A percentile compares a stretch with the other conserved stretches of the same genome.
Conservation (phyloP, 2,797 vertebrate genomes). For the Labeo calbasu region DNA sequence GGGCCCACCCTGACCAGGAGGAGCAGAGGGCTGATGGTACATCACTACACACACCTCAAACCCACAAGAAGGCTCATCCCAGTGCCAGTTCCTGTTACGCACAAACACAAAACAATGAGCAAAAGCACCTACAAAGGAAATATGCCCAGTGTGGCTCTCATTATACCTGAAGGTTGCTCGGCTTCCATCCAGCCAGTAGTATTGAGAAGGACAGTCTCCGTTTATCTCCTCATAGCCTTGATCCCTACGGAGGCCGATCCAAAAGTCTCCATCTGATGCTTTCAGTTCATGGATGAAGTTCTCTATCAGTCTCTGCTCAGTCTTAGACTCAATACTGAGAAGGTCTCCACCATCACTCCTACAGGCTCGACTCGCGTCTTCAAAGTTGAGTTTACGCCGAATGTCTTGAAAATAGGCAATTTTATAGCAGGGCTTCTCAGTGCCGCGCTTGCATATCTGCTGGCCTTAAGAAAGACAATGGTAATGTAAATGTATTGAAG, state of each 20-base stretch:
- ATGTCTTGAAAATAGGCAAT: slow-evolving; percentile 89
- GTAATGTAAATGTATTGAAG: neutral
- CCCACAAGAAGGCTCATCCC: slow-evolving; percentile 94
- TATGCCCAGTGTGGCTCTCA: neutral
- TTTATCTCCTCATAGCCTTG: slow-evolving; percentile 76
- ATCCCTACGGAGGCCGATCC: slow-evolving; percentile 90
- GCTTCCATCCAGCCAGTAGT: slow-evolving; percentile 90
- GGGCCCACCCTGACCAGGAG: slow-evolving; percentile 80
- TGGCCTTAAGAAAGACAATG: slow-evolving; percentile 79
- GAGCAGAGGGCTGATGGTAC: slow-evolving; percentile 95
- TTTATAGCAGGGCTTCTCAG: slow-evolving; percentile 89
- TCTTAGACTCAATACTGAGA: slow-evolving; percentile 84
- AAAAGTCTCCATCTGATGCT: slow-evolving; percentile 93
- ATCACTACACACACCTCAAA: slow-evolving; percentile 95
- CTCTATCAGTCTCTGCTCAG: slow-evolving; percentile 87
- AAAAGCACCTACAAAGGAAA: neutral
- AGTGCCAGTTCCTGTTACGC: slow-evolving; percentile 90
- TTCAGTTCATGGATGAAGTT: slow-evolving; percentile 84
- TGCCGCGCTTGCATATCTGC: slow-evolving; percentile 84
- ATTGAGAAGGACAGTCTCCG: slow-evolving; percentile 82
- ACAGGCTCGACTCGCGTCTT: slow-evolving; percentile 84
- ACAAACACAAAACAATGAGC: slow-evolving; percentile 8
- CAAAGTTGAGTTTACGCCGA: slow-evolving; percentile 82
- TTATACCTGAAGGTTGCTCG: slow-evolving; percentile 74
- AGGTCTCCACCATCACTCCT: slow-evolving; percentile 85